phyloP scores from a whole-genome alignment of 2,888 invertebrate species.

The Lordiphosa fenestrarum region DNA sequence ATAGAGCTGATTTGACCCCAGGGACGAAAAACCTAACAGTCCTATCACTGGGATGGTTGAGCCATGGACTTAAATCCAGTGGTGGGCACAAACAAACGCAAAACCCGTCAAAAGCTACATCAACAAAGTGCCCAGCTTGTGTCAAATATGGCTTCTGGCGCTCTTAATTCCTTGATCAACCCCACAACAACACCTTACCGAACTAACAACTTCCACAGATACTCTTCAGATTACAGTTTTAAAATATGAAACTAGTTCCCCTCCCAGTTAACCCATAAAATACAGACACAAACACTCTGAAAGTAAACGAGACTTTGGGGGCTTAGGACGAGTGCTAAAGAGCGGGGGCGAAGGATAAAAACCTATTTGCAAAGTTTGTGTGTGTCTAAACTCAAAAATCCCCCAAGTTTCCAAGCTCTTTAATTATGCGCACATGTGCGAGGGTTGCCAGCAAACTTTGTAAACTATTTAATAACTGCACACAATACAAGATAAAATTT shows the following conservation, averaged over 20 bases:
- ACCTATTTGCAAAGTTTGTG: not conserved
- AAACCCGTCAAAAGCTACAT: too few relatives aligned
- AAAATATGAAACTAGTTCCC: conserved; percentile 9
- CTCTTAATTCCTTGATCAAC: too few relatives aligned
- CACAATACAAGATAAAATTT: not conserved
- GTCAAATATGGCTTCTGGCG: too few relatives aligned
- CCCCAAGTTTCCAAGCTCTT: conserved; percentile 16
- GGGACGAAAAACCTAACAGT: too few relatives aligned
- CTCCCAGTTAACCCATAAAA: conserved; percentile 21
- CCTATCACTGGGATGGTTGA: too few relatives aligned
- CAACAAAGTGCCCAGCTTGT: too few relatives aligned
- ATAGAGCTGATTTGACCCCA: too few relatives aligned
- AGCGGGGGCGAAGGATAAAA: not conserved
- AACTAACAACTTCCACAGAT: conserved; percentile 14
- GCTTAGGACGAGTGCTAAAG: too few relatives aligned
- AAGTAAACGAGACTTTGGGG: not conserved
- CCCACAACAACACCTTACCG: too few relatives aligned
- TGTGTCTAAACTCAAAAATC: conserved; percentile 2
- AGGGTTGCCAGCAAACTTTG: not conserved
- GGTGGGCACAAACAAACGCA: too few relatives aligned
- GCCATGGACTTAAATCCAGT: too few relatives aligned
- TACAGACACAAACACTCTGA: not conserved
- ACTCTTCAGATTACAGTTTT: not conserved
- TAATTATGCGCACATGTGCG: conserved; percentile 40
- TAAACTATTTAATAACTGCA: too few relatives aligned